Base-by-base conservation (phyloP, 2,797 vertebrate species). In the Esox lucius region DNA sequence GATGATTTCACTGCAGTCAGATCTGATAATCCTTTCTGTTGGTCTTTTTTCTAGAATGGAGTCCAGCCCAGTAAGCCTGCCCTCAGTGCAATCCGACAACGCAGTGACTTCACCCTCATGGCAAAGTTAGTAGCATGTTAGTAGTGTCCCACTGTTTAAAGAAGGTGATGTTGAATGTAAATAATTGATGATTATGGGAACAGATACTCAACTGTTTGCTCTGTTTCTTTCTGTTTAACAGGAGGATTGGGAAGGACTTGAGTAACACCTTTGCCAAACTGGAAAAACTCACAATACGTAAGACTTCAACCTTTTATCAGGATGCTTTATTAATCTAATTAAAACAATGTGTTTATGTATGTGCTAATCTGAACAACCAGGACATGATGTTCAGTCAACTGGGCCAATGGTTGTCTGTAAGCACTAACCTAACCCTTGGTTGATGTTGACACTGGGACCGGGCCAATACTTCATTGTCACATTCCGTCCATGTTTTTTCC, bases 231-330 rank as follows among this genome's bases (percentile, higher is more conserved):
- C 3, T 61, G 3, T 61, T 56, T 61, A 61, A 51, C 86, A 95
- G 95, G 87, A 93, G 87, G 77, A 95, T 95, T 68, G 95, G 94
- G 75, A 94, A 91, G 77, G 94, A 95, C 78, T 91, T 95, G 74
- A 95, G 93, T 86, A 95, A 95, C 87, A 95, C 94, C 3, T 95
- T 95, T 79, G 92, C 93, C 88, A 95, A 95, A 83, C 81, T 95
- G 87, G 95, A 95, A 86, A 95, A 95, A 80, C 89, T 95, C 77
- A 95, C 95, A 0, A 93, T 95, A 89, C 78, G 94, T 94, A 89
- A 94, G 94, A 5, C 49, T 91, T 28, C 3, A 56, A 39, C 9
- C 33, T 68, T 19, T 19, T n/a, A 62, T 26, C 24, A 35, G 74
- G 17, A 64, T 4, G 4, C 4, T 53, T 16, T 24, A 4, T 31